Conservation (phyloP, 2,113 vertebrate species). For the Pseudopodoces humilis region DNA sequence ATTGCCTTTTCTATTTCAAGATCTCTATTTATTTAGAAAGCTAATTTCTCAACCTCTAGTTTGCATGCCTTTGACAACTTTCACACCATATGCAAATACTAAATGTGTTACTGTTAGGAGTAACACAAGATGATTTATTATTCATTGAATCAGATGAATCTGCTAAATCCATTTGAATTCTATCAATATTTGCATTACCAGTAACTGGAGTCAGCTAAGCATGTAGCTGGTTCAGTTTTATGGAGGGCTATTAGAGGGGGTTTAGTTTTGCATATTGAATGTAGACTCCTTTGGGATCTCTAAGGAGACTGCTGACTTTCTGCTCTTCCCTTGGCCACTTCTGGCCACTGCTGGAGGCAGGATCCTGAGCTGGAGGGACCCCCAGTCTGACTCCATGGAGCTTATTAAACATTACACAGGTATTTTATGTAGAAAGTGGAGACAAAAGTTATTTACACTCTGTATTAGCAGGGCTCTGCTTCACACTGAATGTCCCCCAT, state of each 20-base stretch:
- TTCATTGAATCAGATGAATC: conserved; percentile 71
- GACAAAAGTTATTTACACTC: not conserved
- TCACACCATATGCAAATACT: conserved; percentile 81
- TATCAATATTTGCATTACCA: conserved; percentile 67
- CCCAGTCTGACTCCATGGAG: not conserved
- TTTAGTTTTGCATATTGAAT: conserved; percentile 1
- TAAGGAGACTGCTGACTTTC: not conserved
- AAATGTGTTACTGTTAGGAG: conserved; percentile 63
- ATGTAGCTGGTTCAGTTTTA: not conserved
- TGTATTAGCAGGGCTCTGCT: not conserved
- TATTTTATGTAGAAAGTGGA: not conserved
- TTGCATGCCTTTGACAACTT: conserved; percentile 77
- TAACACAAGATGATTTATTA: conserved; percentile 60
- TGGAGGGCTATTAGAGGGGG: not conserved
- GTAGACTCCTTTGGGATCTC: not conserved
- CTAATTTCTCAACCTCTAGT: conserved; percentile 64
- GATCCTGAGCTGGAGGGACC: not conserved
- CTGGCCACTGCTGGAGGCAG: not conserved
- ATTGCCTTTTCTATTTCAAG: conserved; percentile 43
- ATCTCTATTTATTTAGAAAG: conserved; percentile 66
- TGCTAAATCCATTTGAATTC: conserved; percentile 66
- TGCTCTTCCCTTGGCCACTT: not conserved
- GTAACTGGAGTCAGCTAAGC: not conserved
- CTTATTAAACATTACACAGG: not conserved
- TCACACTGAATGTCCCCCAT: not conserved